These are phyloP conservation scores for Botia almorhae DNA, from an alignment of 2,797 vertebrate species.

Conservation along the genomic window DNA sequence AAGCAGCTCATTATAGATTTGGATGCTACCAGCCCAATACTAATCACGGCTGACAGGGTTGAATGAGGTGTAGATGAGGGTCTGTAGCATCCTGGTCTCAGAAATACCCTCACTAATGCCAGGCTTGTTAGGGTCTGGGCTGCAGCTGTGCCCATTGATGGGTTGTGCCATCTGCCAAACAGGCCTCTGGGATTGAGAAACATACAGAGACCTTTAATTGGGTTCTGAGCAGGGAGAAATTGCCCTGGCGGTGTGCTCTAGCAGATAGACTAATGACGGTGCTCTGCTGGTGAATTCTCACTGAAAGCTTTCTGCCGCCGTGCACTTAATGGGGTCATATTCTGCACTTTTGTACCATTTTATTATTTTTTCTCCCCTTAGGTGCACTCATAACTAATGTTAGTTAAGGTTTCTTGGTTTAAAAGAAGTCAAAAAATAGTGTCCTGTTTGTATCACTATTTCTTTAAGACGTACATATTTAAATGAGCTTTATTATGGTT, in stretches of 20 bases:
- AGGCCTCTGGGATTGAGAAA: slow-evolving; percentile 57
- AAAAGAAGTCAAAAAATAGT: not conserved
- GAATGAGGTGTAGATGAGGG: slow-evolving; percentile 26
- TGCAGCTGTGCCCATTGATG: slow-evolving; percentile 53
- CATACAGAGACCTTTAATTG: slow-evolving; percentile 61
- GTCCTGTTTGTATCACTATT: not conserved
- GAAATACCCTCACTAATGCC: slow-evolving; percentile 41
- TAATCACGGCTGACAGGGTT: slow-evolving; percentile 18
- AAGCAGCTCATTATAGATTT: not conserved
- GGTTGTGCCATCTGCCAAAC: slow-evolving; percentile 58
- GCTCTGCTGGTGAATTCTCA: slow-evolving; percentile 44
- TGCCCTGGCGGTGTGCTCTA: slow-evolving; percentile 41
- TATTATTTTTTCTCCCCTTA: not conserved
- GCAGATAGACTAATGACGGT: slow-evolving; percentile 57
- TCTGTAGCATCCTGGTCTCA: slow-evolving; percentile 43
- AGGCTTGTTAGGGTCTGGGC: slow-evolving; percentile 53
- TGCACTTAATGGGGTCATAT: not conserved
- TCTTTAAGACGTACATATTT: not conserved
- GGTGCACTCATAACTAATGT: not conserved
- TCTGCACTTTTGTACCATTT: not conserved
- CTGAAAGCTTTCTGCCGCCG: slow-evolving; percentile 29
- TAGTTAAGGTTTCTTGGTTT: not conserved
- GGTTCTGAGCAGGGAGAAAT: slow-evolving; percentile 54
- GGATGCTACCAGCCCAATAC: not conserved
- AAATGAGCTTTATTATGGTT: too few species aligned